A percentile compares a stretch with the other conserved stretches of the same genome.
Evolutionary conservation across 2,797 vertebrate genomes (phyloP).

Genomic region (Calcarius lapponicus): DNA sequence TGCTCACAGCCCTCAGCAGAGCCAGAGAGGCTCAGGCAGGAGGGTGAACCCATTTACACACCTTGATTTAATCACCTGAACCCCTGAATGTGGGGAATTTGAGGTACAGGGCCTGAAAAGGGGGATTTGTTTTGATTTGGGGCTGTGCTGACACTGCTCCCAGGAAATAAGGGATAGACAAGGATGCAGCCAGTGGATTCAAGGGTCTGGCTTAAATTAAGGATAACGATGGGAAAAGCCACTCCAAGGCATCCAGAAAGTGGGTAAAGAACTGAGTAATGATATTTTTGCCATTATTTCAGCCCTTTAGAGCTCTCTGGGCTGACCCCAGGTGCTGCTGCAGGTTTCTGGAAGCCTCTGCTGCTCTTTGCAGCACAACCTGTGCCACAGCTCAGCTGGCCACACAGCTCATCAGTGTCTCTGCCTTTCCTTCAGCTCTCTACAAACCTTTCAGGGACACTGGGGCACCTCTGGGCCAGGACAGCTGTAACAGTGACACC

Average conservation of each 20-base stretch:
- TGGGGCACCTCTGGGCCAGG: background rate
- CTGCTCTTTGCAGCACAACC: background rate
- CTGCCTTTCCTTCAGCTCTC: background rate
- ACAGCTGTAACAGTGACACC: background rate
- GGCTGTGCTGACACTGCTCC: background rate
- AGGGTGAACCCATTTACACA: background rate
- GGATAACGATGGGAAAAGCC: background rate
- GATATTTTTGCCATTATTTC: background rate
- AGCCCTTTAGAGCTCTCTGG: background rate
- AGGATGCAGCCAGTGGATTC: background rate
- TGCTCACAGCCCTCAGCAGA: background rate
- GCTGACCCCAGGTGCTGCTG: background rate
- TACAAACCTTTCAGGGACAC: background rate
- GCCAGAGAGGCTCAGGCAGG: background rate
- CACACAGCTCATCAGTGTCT: background rate
- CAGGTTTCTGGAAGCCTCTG: background rate
- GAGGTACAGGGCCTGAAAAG: background rate
- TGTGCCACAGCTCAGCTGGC: background rate
- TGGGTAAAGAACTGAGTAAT: background rate
- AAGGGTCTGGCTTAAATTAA: background rate
- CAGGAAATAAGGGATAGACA: accelerated
- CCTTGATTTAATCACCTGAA: background rate
- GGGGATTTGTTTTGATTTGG: background rate
- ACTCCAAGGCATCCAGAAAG: background rate
- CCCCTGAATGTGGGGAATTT: background rate